These are phyloP conservation scores for Sebastolobus alascanus DNA, from an alignment of 2,797 vertebrate genomes.

Conservation along the genomic window DNA sequence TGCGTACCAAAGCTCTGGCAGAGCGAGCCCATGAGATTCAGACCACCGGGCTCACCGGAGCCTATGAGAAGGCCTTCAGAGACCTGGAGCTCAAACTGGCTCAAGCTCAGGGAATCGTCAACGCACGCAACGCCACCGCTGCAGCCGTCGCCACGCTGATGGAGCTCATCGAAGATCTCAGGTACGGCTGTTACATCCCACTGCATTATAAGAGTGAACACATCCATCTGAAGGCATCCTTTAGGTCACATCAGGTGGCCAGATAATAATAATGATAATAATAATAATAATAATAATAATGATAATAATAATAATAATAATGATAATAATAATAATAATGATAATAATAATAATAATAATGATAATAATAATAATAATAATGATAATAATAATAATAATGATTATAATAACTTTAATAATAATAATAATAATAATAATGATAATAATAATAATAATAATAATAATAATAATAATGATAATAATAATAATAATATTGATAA, in stretches of 20 bases:
- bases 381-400: no score
- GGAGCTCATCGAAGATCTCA: conserved; percentile 89
- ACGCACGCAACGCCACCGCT: conserved; percentile 89
- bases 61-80: conserved; percentile 90
- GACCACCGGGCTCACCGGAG: conserved; percentile 89
- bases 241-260: background rate
- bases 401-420: no score
- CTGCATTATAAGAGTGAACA: background rate
- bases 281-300: no score
- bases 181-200: conserved; percentile 61
- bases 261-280: background rate
- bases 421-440: no score
- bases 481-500: no score
- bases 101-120: conserved; percentile 88
- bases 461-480: no score
- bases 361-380: no score
- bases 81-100: conserved; percentile 90
- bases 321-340: no score
- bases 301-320: no score
- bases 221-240: background rate
- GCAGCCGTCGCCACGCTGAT: conserved; percentile 86
- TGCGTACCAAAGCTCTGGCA: conserved; percentile 86
- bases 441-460: no score
- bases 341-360: no score
- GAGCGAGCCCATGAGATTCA: conserved; percentile 89